A percentile compares a stretch with the other conserved stretches of the same genome.
Conservation (phyloP, 2,888 invertebrate genomes). For the Cacoxenus indagator region DNA sequence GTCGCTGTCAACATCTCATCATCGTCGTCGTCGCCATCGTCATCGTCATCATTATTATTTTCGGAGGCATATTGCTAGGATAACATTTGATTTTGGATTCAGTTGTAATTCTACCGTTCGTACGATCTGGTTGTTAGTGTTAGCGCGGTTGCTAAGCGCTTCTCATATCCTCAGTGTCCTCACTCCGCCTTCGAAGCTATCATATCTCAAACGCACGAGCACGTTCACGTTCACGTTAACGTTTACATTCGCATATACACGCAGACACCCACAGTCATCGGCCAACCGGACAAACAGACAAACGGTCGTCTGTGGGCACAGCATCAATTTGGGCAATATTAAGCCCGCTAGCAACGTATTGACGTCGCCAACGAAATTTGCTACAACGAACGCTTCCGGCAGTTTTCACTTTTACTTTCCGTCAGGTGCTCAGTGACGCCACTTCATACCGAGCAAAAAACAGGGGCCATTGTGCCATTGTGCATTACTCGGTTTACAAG, state of each 20-base stretch:
- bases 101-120: slow-evolving; percentile 72
- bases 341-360: slow-evolving; percentile 7
- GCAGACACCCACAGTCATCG: slow-evolving; percentile 3
- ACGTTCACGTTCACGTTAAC: no score
- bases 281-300: not conserved
- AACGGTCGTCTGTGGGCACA: not conserved
- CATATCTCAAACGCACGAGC: slow-evolving; percentile 3
- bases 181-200: not conserved
- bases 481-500: slow-evolving; percentile 20
- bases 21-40: slow-evolving; percentile 49
- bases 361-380: slow-evolving; percentile 26
- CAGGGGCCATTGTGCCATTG: not conserved
- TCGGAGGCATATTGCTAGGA: slow-evolving; percentile 71
- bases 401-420: slow-evolving; percentile 64
- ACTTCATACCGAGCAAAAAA: not conserved
- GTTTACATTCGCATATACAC: slow-evolving; percentile 20
- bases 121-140: slow-evolving; percentile 63
- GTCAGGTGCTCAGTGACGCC: slow-evolving; percentile 33
- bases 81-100: slow-evolving; percentile 71
- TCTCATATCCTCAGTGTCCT: slow-evolving; percentile 26
- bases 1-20: slow-evolving; percentile 43
- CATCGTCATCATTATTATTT: slow-evolving; percentile 44
- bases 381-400: slow-evolving; percentile 32
- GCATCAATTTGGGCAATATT: slow-evolving; percentile 7
- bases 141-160: slow-evolving; percentile 67